Base-by-base conservation (phyloP, 23 tunicate species). In the Halocynthia roretzi region DNA sequence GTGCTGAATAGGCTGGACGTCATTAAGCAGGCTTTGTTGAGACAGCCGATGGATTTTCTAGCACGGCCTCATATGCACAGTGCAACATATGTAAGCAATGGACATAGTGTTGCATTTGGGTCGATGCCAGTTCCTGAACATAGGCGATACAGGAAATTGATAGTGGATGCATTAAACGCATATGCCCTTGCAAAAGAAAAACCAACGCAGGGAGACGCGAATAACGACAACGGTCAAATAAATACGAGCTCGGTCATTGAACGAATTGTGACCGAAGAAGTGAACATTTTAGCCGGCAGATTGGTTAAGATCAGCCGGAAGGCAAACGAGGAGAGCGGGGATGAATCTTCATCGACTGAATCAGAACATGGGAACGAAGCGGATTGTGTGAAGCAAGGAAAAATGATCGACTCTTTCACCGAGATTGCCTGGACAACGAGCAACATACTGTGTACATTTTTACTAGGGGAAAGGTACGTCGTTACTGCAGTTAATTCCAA, bases 1-100 rank as follows among this genome's bases (percentile, higher is more conserved):
- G 87, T 88, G 19, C 56, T 88, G 7, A 84, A 77, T 15, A 87
- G 95, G 18, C 12, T 51, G 66, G 81, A 88, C 7, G 70, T 64
- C 12, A 88, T 88, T 57, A 78, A 74, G 84, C 86, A 68, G 64
- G 83, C 81, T 23, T 68, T 87, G 6, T 50, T 76, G 7, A 44
- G 72, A 11, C 86, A 71, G n/a, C 80, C 93, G 0, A 70, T 78
- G 51, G 56, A 69, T 10, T 87, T 87, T 63, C 63, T 81, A 11
- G 70, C 61, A 6, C 71, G 93, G 50, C 93, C 93, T 8, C 80
- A 82, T 10, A 20, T 71, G 44, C 19, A 54, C 21, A 40, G 52
- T 48, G 50, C 79, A 2, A 31, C 50, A 23, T 77, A 44, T 60
- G 76, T 81, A 2, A 64, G 48, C 53, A 40, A 53, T 8, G 93